A percentile compares a stretch with the other conserved stretches of the same genome.
phyloP scores from a whole-genome alignment of 1,140 invertebrate species.

The Drosophila tristis region DNA sequence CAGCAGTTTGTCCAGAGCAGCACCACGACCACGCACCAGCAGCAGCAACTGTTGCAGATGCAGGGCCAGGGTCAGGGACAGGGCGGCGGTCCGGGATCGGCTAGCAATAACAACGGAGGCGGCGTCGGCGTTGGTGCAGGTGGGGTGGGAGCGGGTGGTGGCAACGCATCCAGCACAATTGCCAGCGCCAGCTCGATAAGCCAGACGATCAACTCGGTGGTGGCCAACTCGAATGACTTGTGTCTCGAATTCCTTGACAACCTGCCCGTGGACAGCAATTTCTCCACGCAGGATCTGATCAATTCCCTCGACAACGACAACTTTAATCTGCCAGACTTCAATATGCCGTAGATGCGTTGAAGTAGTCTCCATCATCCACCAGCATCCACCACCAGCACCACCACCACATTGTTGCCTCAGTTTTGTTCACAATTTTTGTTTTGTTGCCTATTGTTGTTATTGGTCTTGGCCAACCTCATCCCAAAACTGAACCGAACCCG shows the following conservation, averaged over 20 bases:
- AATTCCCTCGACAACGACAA: constrained; percentile 86
- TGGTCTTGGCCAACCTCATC: constrained; percentile 11
- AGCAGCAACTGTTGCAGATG: constrained; percentile 84
- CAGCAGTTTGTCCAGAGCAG: constrained; percentile 80
- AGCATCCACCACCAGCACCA: constrained; percentile 14
- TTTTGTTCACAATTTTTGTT: constrained; percentile 50
- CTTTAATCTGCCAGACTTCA: constrained; percentile 80
- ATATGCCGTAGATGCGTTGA: constrained; percentile 59
- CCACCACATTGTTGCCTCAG: constrained; percentile 67
- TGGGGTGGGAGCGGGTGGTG: constrained; percentile 39
- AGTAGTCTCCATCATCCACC: neutral
- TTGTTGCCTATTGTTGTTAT: constrained; percentile 80
- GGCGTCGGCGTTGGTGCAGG: constrained; percentile 33
- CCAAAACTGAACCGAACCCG: constrained; percentile 4
- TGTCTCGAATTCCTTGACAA: constrained; percentile 93
- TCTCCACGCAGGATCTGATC: constrained; percentile 91
- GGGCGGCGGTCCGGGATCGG: constrained; percentile 24
- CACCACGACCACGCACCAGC: constrained; percentile 78
- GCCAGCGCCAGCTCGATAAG: constrained; percentile 84
- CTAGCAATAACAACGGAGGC: constrained; percentile 76
- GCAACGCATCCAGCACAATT: constrained; percentile 69
- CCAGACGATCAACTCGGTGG: constrained; percentile 85
- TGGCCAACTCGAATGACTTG: constrained; percentile 88
- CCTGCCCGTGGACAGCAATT: constrained; percentile 89
- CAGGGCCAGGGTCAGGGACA: constrained; percentile 73